phyloP scores from a whole-genome alignment of 2,888 invertebrate species.

The Buathra laborator region DNA sequence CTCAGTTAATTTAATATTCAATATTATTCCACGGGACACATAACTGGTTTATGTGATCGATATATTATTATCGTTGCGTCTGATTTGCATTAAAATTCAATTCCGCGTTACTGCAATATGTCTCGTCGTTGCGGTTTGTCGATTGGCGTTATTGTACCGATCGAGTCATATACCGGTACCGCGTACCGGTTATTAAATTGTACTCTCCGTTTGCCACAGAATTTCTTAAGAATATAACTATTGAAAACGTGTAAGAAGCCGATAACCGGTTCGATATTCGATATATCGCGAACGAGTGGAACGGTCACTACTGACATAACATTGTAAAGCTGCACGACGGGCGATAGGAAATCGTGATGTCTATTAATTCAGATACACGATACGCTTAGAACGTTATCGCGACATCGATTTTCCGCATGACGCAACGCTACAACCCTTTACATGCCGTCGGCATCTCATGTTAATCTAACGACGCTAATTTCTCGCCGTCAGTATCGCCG shows the following conservation, averaged over 20 bases:
- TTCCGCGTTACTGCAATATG: constrained; percentile 63
- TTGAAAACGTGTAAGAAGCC: constrained; percentile 25
- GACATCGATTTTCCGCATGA: constrained; percentile 45
- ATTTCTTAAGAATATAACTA: constrained; percentile 48
- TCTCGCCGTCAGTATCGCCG: not conserved
- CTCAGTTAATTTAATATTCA: not conserved
- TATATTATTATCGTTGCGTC: constrained; percentile 29
- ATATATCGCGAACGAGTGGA: constrained; percentile 24
- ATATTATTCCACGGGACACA: constrained; percentile 18
- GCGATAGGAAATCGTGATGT: constrained; percentile 31
- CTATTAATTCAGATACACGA: constrained; percentile 49
- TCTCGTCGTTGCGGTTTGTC: constrained; percentile 48
- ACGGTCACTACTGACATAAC: constrained; percentile 43
- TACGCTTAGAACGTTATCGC: constrained; percentile 24
- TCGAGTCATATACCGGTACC: constrained; percentile 33
- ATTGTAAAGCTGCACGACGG: constrained; percentile 28
- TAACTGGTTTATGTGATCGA: constrained; percentile 29
- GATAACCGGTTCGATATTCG: constrained; percentile 64
- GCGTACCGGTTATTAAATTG: constrained; percentile 64
- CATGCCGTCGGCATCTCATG: not conserved
- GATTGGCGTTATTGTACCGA: constrained; percentile 28
- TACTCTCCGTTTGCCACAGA: constrained; percentile 30
- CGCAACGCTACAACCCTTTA: constrained; percentile 12
- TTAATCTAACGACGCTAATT: not conserved
- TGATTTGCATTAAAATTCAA: constrained; percentile 66